Base-by-base conservation (phyloP, 30 jellyfish, hydroid and myxozoan species). In the Hydractinia echinata region DNA sequence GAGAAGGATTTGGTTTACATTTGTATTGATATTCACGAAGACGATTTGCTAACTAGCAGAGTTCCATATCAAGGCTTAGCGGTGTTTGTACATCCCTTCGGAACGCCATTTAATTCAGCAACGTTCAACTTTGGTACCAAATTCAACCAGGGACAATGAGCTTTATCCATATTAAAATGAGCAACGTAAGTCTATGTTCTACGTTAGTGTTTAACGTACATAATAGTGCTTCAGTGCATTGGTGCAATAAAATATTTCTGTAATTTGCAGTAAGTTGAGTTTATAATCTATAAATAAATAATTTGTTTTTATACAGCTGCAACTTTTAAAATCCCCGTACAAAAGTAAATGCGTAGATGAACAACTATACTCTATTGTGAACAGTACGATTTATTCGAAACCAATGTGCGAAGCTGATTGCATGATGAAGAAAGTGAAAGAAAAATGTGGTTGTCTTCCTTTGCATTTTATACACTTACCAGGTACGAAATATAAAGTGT, bases 371-470 rank as follows among this genome's bases (percentile, higher is more conserved):
- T 44, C 19, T 51, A 64, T 64, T 13, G 74, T 64, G 39, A 64
- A 7, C 39, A 64, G 74, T 64, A 7, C 74, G 39, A 13, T 6
- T 6, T 64, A 6, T 13, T 64, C 74, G 74, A 64, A 64, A 64
- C 74, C 74, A 51, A 64, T 64, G 74, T 64, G 74, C 18, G 74
- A 64, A 13, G 74, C 74, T 64, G 74, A 64, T 64, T 64, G 74
- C 39, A 7, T 64, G 6, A 64, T 64, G 74, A 64, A 64, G 18
- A 51, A 64, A 64, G 19, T n/a, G 51, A 64, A 64, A 64, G 74
- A 64, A n/a, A 13, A 7, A 13, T 64, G 74, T 64, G 74, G 74
- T 8, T 64, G 74, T 13, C 19, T 64, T 64, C 74, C 74, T 64
- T n/a, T 64, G 19, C 51, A 64, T 7, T 13, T 64, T n/a, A n/a